Conservation (phyloP, 2,888 invertebrate genomes). For the Horisme vitalbata region DNA sequence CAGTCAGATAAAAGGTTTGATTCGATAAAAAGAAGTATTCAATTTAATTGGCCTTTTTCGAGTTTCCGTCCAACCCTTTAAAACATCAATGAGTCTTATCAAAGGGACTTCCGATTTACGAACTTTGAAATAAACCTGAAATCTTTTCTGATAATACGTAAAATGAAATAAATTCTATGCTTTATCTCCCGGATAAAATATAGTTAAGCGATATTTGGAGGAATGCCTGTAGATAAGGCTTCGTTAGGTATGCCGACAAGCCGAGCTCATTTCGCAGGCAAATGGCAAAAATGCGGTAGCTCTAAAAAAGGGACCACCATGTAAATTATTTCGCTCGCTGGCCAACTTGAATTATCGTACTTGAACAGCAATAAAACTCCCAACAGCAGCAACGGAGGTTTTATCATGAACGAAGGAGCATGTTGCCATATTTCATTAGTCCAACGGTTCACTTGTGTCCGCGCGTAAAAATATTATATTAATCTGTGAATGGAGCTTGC, state of each 20-base stretch:
- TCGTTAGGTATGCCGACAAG: constrained; percentile 36
- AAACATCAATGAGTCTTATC: constrained; percentile 10
- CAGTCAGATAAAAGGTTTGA: background rate
- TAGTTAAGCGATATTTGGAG: constrained; percentile 38
- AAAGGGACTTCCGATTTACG: constrained; percentile 11
- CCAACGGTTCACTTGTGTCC: constrained; percentile 64
- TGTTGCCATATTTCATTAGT: constrained; percentile 78
- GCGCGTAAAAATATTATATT: constrained; percentile 71
- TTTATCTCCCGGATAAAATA: constrained; percentile 38
- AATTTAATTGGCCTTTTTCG: background rate
- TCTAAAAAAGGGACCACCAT: constrained; percentile 67
- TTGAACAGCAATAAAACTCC: constrained; percentile 73
- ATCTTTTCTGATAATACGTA: constrained; percentile 10
- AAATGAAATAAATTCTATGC: constrained; percentile 26
- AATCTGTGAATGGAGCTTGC: constrained; percentile 65
- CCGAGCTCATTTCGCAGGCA: constrained; percentile 37
- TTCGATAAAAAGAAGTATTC: background rate
- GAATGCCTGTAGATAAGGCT: constrained; percentile 42
- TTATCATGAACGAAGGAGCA: constrained; percentile 74
- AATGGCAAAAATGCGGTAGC: constrained; percentile 65
- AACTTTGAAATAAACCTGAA: constrained; percentile 6
- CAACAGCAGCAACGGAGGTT: constrained; percentile 55
- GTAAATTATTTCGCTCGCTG: constrained; percentile 73
- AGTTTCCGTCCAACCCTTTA: background rate
- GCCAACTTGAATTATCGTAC: constrained; percentile 71